Conservation (phyloP, 2,888 invertebrate genomes). For the Apeira syringaria region DNA sequence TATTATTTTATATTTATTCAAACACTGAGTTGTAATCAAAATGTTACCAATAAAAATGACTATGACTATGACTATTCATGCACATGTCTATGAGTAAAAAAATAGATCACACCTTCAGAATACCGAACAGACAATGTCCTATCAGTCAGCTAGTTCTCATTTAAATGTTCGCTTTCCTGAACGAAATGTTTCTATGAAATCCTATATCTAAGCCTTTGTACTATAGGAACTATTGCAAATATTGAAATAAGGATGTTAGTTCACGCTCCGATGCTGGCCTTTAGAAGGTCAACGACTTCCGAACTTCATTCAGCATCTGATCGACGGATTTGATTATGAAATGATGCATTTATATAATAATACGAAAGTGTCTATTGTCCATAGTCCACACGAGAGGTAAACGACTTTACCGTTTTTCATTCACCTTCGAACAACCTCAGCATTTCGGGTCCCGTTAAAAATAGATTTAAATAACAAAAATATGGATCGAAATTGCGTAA, state of each 20-base stretch:
- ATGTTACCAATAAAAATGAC: no score
- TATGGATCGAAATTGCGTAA: slow-evolving; percentile 50
- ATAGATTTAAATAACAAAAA: slow-evolving; percentile 39
- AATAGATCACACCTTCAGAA: no score
- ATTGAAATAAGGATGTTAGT: slow-evolving; percentile 46
- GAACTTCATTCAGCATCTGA: slow-evolving; percentile 36
- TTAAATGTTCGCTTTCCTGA: no score
- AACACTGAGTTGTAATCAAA: no score
- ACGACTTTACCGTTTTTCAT: slow-evolving; percentile 31
- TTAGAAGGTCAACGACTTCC: slow-evolving; percentile 52
- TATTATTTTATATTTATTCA: no score
- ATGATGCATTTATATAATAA: slow-evolving; percentile 21
- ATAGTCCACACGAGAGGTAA: slow-evolving; percentile 24
- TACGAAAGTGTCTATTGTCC: background rate
- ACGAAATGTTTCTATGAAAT: no score
- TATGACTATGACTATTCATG: slow-evolving; percentile 11
- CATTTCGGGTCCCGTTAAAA: slow-evolving; percentile 34
- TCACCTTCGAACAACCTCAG: slow-evolving; percentile 39
- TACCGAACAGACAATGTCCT: no score
- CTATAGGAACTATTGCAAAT: slow-evolving; percentile 16
- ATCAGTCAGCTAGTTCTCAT: no score
- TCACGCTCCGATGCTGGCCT: slow-evolving; percentile 42
- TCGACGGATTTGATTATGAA: slow-evolving; percentile 30
- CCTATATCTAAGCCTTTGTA: no score
- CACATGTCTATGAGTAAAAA: slow-evolving; percentile 17